These are phyloP conservation scores for Sylvilagus floridanus DNA, from an alignment of 2,797 vertebrate genomes.

Conservation along the genomic window DNA sequence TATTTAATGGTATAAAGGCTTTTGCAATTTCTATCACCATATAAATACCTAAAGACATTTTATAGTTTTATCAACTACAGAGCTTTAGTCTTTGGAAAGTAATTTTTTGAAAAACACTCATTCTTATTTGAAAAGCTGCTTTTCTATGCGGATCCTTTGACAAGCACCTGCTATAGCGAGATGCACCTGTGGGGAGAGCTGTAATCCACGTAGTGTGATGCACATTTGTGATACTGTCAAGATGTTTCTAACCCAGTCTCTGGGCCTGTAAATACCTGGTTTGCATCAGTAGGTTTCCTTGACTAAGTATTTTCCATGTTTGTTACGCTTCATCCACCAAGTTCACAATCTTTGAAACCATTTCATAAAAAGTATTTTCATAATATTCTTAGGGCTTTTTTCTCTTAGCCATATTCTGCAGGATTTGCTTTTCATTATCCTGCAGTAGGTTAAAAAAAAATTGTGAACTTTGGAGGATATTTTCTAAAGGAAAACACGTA, in stretches of 20 bases:
- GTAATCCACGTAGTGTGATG: neutral
- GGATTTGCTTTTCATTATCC: slow-evolving; percentile 61
- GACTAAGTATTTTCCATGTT: slow-evolving; percentile 63
- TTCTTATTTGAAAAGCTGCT: slow-evolving; percentile 73
- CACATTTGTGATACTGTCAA: slow-evolving; percentile 27
- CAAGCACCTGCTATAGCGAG: slow-evolving; percentile 47
- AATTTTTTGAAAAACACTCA: slow-evolving; percentile 76
- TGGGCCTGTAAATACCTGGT: slow-evolving; percentile 54
- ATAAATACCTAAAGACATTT: slow-evolving; percentile 71
- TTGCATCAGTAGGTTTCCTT: slow-evolving; percentile 60
- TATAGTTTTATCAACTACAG: slow-evolving; percentile 74
- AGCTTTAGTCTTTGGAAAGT: slow-evolving; percentile 79
- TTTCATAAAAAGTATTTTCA: slow-evolving; percentile 74
- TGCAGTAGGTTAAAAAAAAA: slow-evolving; percentile 8
- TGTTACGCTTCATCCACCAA: slow-evolving; percentile 58
- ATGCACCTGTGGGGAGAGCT: neutral
- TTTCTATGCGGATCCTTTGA: slow-evolving; percentile 70
- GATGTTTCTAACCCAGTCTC: slow-evolving; percentile 54
- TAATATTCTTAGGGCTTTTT: slow-evolving; percentile 65
- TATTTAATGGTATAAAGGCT: slow-evolving; percentile 62
- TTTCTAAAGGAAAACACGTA: slow-evolving; percentile 69
- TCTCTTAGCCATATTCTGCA: slow-evolving; percentile 61
- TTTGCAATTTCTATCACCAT: slow-evolving; percentile 57
- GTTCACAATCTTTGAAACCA: slow-evolving; percentile 61
- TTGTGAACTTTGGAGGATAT: slow-evolving; percentile 56